A percentile compares a stretch with the other conserved stretches of the same genome.
These are phyloP conservation scores for Chiloscyllium punctatum DNA, from an alignment of 2,797 vertebrate genomes.

Conservation along the genomic window DNA sequence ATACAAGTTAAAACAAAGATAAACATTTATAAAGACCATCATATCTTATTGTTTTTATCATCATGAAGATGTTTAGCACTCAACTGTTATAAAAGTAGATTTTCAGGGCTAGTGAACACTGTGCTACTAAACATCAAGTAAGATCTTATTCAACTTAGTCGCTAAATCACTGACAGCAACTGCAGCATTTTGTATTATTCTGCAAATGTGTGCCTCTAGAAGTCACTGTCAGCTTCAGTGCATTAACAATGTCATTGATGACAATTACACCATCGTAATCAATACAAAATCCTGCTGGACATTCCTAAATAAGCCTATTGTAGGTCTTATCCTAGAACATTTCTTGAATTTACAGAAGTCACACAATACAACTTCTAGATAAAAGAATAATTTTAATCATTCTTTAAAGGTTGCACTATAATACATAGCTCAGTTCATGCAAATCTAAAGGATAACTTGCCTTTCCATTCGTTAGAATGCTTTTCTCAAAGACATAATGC, in stretches of 20 bases:
- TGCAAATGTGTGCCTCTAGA: not conserved
- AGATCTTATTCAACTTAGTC: not conserved
- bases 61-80: no score
- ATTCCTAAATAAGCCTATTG: not conserved
- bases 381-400: not conserved
- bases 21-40: not conserved
- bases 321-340: not conserved
- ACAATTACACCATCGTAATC: not conserved
- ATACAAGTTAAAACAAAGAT: no score
- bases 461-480: conserved; percentile 96
- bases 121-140: not conserved
- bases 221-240: not conserved
- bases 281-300: not conserved
- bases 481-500: conserved; percentile 86
- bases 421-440: not conserved
- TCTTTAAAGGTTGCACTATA: not conserved
- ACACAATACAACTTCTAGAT: not conserved
- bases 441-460: conserved; percentile 52
- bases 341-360: not conserved
- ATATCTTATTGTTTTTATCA: not conserved
- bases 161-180: not conserved
- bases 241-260: not conserved
- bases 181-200: not conserved
- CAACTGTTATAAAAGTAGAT: not conserved
- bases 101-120: not conserved